Evolutionary conservation across 1,140 invertebrate species (phyloP).

Genomic region (Heliconius himera): DNA sequence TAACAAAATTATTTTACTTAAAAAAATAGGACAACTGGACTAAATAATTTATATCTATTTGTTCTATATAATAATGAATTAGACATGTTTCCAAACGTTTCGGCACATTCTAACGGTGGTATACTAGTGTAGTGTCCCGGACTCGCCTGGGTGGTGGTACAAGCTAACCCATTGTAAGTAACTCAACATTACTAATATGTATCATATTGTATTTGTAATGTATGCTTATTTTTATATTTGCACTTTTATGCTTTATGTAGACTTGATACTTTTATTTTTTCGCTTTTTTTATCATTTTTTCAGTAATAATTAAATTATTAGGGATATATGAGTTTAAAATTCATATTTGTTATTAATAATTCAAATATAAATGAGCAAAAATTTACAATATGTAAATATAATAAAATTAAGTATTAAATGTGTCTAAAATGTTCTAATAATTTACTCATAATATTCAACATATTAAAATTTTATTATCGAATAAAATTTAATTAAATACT

Average conservation of each 20-base stretch:
- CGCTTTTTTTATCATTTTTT: not conserved
- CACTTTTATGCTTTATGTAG: constrained; percentile 23
- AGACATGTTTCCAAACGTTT: constrained; percentile 19
- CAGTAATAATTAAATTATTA: not conserved
- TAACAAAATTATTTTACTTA: not conserved
- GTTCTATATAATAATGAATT: not conserved
- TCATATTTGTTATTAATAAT: no score
- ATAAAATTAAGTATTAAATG: no score
- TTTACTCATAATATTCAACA: no score
- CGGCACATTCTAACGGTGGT: constrained; percentile 15
- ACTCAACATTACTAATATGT: constrained; percentile 70
- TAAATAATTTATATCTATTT: no score
- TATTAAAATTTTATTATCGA: no score
- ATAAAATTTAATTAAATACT: no score
- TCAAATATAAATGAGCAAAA: no score
- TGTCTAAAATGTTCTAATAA: no score
- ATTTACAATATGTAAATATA: no score
- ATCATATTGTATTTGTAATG: constrained; percentile 26
- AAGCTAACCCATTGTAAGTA: constrained; percentile 72
- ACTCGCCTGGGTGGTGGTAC: constrained; percentile 64
- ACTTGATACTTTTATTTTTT: not conserved
- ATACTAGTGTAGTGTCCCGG: constrained; percentile 52
- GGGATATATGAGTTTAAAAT: not conserved
- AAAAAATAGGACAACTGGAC: no score
- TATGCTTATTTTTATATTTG: constrained; percentile 22